Evolutionary conservation across 2,113 vertebrate species (phyloP).

Genomic region (Acanthisitta chloris): DNA sequence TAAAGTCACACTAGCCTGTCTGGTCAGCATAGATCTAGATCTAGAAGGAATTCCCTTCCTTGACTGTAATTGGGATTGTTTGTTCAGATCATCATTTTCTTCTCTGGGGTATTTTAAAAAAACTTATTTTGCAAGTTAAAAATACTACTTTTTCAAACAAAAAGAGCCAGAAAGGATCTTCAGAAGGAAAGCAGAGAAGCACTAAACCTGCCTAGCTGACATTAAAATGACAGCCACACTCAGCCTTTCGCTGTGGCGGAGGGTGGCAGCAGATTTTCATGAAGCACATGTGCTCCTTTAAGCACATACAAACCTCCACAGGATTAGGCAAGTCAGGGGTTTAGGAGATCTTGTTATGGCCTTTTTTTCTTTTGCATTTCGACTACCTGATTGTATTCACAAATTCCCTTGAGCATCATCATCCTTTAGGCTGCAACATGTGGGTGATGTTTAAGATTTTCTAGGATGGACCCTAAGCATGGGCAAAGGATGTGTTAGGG

Average conservation of each 20-base stretch:
- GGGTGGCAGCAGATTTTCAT: conserved; percentile 41
- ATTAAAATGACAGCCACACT: not conserved
- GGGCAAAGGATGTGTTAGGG: not conserved
- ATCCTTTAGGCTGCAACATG: not conserved
- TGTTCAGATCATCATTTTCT: not conserved
- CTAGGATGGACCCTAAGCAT: rapidly evolving
- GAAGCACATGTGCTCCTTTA: not conserved
- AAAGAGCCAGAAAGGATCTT: not conserved
- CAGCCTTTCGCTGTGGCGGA: not conserved
- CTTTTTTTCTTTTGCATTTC: not conserved
- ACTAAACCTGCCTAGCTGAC: not conserved
- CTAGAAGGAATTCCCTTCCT: not conserved
- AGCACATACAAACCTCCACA: not conserved
- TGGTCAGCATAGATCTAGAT: not conserved
- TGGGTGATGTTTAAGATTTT: not conserved
- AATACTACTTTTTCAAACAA: not conserved
- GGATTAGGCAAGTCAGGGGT: not conserved
- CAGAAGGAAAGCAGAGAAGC: not conserved
- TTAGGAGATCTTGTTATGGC: not conserved
- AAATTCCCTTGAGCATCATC: not conserved
- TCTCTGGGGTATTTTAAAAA: not conserved
- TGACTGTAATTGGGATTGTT: not conserved
- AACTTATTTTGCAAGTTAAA: not conserved
- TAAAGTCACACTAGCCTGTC: not conserved
- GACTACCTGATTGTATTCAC: not conserved